These are phyloP conservation scores for Chaunax sp. DNA, from an alignment of 2,797 vertebrate genomes.

Conservation along the genomic window DNA sequence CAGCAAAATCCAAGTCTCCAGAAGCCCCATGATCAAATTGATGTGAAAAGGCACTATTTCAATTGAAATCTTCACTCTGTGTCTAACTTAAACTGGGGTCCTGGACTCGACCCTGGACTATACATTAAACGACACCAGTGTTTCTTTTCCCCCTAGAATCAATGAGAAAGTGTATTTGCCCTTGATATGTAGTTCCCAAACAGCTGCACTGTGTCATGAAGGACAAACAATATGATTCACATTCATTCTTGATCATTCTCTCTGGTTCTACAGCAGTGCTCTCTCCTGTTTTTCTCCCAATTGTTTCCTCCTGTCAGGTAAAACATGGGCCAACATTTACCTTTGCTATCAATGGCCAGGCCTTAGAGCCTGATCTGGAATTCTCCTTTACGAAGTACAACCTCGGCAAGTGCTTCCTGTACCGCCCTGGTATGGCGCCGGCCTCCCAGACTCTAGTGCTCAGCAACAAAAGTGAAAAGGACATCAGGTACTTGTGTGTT, in stretches of 20 bases:
- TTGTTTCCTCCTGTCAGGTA: conserved; percentile 78
- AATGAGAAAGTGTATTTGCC: no score
- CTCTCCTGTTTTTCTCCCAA: background rate
- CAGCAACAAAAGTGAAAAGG: conserved; percentile 83
- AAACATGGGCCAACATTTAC: conserved; percentile 82
- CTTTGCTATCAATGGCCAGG: conserved; percentile 79
- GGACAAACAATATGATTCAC: background rate
- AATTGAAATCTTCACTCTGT: no score
- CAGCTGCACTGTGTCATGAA: no score
- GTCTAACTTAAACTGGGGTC: no score
- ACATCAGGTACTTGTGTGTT: conserved; percentile 70
- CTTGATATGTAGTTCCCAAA: background rate
- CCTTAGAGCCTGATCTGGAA: conserved; percentile 78
- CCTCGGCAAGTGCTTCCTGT: conserved; percentile 89
- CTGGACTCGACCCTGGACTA: no score
- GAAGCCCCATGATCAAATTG: no score
- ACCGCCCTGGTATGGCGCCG: conserved; percentile 81
- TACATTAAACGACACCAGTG: no score
- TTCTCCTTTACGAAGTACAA: conserved; percentile 89
- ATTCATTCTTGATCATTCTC: background rate
- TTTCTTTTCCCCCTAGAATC: no score
- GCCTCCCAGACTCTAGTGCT: conserved; percentile 80
- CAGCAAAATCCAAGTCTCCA: no score
- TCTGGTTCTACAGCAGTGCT: background rate
- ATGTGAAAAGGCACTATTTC: no score